Evolutionary conservation across 1,140 invertebrate genomes (phyloP).

Genomic region (Drosophila elegans): DNA sequence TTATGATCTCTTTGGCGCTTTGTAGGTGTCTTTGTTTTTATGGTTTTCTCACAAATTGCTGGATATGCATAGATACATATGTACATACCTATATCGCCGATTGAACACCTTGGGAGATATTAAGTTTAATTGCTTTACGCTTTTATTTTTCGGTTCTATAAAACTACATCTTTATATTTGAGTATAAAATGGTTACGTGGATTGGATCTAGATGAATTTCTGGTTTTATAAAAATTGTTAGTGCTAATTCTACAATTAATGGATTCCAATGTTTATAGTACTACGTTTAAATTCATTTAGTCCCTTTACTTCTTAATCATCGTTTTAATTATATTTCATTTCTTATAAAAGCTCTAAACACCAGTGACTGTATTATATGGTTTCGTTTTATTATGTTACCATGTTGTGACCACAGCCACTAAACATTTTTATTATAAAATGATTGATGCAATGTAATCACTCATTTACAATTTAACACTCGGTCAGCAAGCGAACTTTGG

Average conservation of each 20-base stretch:
- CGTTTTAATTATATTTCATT: background rate
- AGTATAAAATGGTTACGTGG: background rate
- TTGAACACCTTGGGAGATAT: constrained; percentile 5
- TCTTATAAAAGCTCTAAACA: background rate
- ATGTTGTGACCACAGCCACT: background rate
- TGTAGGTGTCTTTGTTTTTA: constrained; percentile 9
- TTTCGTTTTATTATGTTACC: background rate
- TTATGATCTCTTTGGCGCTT: constrained; percentile 11
- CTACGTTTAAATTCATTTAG: too few species aligned
- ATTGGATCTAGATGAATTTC: too few species aligned
- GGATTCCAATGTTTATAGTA: too few species aligned
- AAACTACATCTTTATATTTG: background rate
- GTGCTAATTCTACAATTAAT: too few species aligned
- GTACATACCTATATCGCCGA: background rate
- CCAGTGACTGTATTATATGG: constrained; percentile 5
- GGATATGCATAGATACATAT: too few species aligned
- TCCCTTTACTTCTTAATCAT: too few species aligned
- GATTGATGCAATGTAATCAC: constrained; percentile 15
- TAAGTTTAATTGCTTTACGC: background rate
- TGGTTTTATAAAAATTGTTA: too few species aligned
- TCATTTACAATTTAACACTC: background rate
- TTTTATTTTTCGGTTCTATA: background rate
- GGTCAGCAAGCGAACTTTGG: background rate
- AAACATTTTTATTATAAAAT: constrained; percentile 10
- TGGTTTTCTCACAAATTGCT: background rate